Base-by-base conservation (phyloP, 2,113 vertebrate species). In the Oryzias woworae region DNA sequence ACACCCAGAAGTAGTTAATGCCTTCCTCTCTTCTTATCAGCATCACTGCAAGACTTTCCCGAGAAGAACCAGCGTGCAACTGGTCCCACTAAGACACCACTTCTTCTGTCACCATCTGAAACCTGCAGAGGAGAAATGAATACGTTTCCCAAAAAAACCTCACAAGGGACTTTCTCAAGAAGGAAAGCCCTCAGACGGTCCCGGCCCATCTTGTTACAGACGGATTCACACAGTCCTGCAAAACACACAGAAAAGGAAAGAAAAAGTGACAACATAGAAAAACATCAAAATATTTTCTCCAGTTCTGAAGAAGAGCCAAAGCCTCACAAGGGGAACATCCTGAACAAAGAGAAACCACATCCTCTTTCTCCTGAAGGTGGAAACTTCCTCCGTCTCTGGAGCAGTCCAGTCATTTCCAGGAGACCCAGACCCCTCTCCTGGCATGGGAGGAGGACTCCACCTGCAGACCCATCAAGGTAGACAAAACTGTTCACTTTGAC, bases 371-470 rank as follows among this genome's bases (percentile, higher is more conserved):
- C 41, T 24, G 69, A 48, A 36, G 65, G 24, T 1, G n/a, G 41
- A 17, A 17, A 4, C 16, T 56, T 75, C 26, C 14, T 66, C 26
- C 62, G 88, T 8, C 86, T 59, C n/a, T 71, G 84, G 49, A 89
- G 87, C 77, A 88, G 88, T 42, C 86, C 83, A 0, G 83, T 91
- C 20, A 79, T 90, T 17, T 81, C 73, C 60, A 73, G 66, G 7
- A 45, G 44, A 15, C 53, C 15, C 24, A 51, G 62, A 22, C 62
- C 53, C 6, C 0, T 69, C 42, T 78, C 78, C 44, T 81, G 80
- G 77, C 54, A 71, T 0, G 76, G 31, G n/a, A 51, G 2, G 52
- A 46, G 10, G 15, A 22, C 16, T 0, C 18, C 45, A 16, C 23
- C 18, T 0, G 10, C 58, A 0, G n/a, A 46, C 47, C 17, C 31